Evolutionary conservation across 1,140 invertebrate genomes (phyloP).

Genomic region (Acromyrmex heyeri): DNA sequence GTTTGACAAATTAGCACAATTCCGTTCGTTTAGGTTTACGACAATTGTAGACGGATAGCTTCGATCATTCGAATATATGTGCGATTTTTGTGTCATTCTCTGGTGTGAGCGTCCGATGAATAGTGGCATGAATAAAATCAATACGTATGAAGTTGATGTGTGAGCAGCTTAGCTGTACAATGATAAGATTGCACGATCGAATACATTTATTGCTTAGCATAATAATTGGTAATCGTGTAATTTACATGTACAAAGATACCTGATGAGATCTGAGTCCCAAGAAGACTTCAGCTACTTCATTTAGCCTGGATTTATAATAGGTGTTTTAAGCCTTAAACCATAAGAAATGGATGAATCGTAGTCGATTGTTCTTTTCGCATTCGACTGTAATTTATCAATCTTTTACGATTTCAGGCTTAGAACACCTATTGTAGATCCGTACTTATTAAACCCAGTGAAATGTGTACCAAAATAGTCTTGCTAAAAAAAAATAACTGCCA

Average conservation of each 20-base stretch:
- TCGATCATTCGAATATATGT: conserved; percentile 70
- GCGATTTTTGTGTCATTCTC: conserved; percentile 55
- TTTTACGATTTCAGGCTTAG: too few species aligned
- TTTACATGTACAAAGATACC: conserved; percentile 44
- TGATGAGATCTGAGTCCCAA: conserved; percentile 8
- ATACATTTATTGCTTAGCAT: conserved; percentile 65
- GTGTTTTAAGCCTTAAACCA: too few species aligned
- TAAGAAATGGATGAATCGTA: too few species aligned
- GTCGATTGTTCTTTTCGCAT: too few species aligned
- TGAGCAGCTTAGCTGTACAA: conserved; percentile 45
- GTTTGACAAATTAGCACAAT: conserved; percentile 72
- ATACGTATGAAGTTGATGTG: conserved; percentile 58
- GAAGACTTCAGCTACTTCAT: conserved; percentile 27
- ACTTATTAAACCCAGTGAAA: background rate
- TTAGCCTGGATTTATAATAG: too few species aligned
- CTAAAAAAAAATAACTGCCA: background rate
- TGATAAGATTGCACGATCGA: conserved; percentile 47
- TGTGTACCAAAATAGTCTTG: background rate
- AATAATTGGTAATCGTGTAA: conserved; percentile 55
- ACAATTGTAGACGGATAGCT: conserved; percentile 71
- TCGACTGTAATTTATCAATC: too few species aligned
- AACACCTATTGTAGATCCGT: too few species aligned
- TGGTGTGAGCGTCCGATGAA: conserved; percentile 58
- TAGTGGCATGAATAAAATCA: conserved; percentile 22
- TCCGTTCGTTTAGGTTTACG: conserved; percentile 52